Base-by-base conservation (phyloP, 2,888 invertebrate genomes). In the Amphipyra berbera region DNA sequence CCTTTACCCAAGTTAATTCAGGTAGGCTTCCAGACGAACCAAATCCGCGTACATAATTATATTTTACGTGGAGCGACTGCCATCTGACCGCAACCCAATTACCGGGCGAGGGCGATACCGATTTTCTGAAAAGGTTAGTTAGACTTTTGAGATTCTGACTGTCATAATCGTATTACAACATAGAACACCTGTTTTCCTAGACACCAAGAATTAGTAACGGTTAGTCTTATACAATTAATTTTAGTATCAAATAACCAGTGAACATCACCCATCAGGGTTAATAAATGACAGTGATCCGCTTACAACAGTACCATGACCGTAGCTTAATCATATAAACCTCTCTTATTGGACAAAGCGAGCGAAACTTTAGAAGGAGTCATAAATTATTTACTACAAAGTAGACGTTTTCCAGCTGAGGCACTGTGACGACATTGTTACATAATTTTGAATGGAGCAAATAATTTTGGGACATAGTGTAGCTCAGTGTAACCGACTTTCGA, bases 281-380 rank as follows among this genome's bases (percentile, higher is more conserved):
- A 73, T 14, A 66, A 59, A 70, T 47, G 52, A 59, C 49, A 47
- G 61, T 42, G 59, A 73, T 66, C 61, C 44, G n/a, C 45, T 61
- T 73, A 61, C 74, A 73, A 15, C 27, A 14, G 57, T 35, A 27
- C 42, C 59, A 55, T 64, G 58, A 59, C 71, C 73, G 35, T 61
- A 73, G 57, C 58, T 81, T 77, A 54, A 50, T 60, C 68, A 73
- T 74, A 70, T 74, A 70, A 76, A 74, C 70, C 76, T 72, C 60
- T 55, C 40, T 76, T 72, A 68, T 52, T 55, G 61, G 61, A 47
- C 68, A 67, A 61, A 71, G 64, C 65, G 64, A 68, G 54, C 44
- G 76, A 68, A 79, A 78, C 73, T 79, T 76, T 68, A 78, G 68
- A 69, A 60, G 57, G 50, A 46, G 50, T 73, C 59, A 73, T 78